phyloP scores from a whole-genome alignment of 2,888 invertebrate species.

The Fragum whitleyi region DNA sequence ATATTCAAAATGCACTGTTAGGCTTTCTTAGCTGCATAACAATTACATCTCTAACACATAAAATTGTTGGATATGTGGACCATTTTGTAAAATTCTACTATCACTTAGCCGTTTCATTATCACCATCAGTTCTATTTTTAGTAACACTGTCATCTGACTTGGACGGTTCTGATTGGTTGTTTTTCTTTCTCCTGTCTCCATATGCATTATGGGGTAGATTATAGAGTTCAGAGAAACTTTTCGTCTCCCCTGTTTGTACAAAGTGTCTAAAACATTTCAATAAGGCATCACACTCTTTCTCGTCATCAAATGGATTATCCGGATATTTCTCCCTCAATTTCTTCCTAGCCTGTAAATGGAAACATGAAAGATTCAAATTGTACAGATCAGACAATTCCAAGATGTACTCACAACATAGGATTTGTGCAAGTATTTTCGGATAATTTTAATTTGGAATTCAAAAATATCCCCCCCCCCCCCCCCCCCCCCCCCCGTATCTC shows the following conservation, averaged over 20 bases:
- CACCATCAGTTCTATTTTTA: conserved; percentile 1
- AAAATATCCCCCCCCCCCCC: too few relatives aligned
- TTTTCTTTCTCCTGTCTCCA: conserved; percentile 51
- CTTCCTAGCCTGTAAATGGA: conserved; percentile 90
- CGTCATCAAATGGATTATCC: conserved; percentile 90
- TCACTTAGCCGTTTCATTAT: background rate
- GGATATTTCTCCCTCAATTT: conserved; percentile 94
- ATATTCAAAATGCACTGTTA: too few relatives aligned
- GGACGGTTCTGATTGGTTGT: conserved; percentile 9
- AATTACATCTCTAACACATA: too few relatives aligned
- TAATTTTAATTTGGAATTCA: too few relatives aligned
- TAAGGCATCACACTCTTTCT: conserved; percentile 91
- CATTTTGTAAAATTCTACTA: too few relatives aligned
- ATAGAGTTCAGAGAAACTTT: conserved; percentile 70
- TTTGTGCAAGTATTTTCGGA: too few relatives aligned
- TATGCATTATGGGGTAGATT: conserved; percentile 80
- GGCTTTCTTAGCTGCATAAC: too few relatives aligned
- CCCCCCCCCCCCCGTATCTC: too few relatives aligned
- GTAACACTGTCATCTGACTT: conserved; percentile 2
- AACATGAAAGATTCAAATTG: background rate
- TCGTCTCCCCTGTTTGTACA: conserved; percentile 72
- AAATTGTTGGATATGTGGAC: too few relatives aligned
- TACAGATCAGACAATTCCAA: too few relatives aligned
- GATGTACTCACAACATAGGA: too few relatives aligned
- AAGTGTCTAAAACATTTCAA: conserved; percentile 91